Percentiles rank a stretch among this genome's conserved stretches.
phyloP scores from a whole-genome alignment of 2,888 invertebrate genomes.

The Drosophila quinaria region DNA sequence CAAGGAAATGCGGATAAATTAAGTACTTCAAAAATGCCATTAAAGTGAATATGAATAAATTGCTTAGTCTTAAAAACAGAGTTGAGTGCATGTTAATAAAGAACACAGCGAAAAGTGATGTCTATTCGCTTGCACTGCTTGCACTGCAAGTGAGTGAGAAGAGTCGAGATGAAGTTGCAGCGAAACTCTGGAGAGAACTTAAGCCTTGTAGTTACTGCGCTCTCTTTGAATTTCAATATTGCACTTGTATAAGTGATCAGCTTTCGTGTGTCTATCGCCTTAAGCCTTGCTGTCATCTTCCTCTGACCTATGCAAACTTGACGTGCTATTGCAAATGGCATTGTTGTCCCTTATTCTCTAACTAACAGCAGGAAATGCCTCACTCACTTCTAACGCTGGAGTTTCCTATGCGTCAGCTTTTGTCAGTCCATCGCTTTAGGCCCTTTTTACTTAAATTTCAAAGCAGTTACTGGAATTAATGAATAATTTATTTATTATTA shows the following conservation, averaged over 20 bases:
- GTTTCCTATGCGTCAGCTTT: slow-evolving; percentile 20
- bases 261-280: background rate
- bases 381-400: background rate
- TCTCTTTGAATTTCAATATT: slow-evolving; percentile 6
- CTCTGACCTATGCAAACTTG: too few species aligned
- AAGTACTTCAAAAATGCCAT: slow-evolving; percentile 19
- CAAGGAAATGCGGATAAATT: slow-evolving; percentile 25
- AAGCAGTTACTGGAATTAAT: slow-evolving; percentile 18
- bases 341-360: background rate
- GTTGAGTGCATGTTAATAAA: slow-evolving; percentile 7
- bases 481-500: slow-evolving; percentile 28
- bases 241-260: slow-evolving; percentile 1
- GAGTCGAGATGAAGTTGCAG: too few species aligned
- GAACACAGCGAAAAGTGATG: background rate
- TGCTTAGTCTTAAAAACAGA: slow-evolving; percentile 11
- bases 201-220: background rate
- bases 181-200: background rate
- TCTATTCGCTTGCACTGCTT: background rate
- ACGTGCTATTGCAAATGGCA: background rate
- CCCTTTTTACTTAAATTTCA: slow-evolving; percentile 11
- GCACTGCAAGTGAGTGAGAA: background rate
- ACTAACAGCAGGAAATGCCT: background rate
- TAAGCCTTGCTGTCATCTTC: too few species aligned
- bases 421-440: slow-evolving; percentile 11
- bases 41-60: slow-evolving; percentile 22